Percentiles rank a stretch among this genome's conserved stretches.
Conservation (phyloP, 2,113 vertebrate species). For the Apteryx mantelli region DNA sequence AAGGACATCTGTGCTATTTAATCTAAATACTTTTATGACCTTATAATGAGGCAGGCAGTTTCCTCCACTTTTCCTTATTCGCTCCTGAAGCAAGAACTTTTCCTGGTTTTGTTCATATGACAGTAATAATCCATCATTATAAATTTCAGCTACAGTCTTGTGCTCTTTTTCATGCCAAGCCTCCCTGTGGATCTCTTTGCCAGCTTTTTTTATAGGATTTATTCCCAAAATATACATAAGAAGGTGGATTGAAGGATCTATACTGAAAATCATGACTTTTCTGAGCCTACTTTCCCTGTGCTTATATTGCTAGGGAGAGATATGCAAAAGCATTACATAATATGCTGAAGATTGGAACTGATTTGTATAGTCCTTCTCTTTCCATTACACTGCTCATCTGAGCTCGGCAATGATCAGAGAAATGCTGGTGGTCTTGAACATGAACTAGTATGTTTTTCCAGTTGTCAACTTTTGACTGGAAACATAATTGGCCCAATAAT, state of each 20-base stretch:
- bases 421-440: slow-evolving; percentile 24
- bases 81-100: not conserved
- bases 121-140: not conserved
- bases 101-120: not conserved
- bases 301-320: not conserved
- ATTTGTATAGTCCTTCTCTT: not conserved
- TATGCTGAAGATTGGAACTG: not conserved
- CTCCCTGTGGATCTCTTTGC: not conserved
- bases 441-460: not conserved
- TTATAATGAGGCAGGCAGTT: not conserved
- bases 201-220: not conserved
- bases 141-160: not conserved
- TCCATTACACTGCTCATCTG: not conserved
- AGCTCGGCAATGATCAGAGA: slow-evolving; percentile 12
- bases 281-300: not conserved
- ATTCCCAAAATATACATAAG: not conserved
- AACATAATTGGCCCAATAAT: not conserved
- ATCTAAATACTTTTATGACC: not conserved
- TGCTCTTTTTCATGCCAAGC: not conserved
- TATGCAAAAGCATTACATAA: not conserved
- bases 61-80: not conserved
- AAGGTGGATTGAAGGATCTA: not conserved
- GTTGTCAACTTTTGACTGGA: slow-evolving; percentile 1
- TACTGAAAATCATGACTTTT: not conserved
- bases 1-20: not conserved